A percentile compares a stretch with the other conserved stretches of the same genome.
Evolutionary conservation across 1,140 invertebrate genomes (phyloP).

Genomic region (Trichomalopsis sarcophagae): DNA sequence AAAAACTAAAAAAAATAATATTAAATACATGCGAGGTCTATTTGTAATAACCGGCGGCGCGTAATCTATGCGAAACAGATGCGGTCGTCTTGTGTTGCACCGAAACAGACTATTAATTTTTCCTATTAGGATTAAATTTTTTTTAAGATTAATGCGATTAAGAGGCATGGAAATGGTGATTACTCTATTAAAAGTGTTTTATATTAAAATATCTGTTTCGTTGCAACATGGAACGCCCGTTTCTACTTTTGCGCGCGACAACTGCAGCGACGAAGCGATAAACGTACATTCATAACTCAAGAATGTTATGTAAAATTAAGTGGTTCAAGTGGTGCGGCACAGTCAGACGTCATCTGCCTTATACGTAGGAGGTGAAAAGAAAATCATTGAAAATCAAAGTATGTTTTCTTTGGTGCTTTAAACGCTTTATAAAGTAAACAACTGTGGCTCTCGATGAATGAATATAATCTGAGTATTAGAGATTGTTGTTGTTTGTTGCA

Average conservation of each 20-base stretch:
- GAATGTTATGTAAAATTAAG: constrained; percentile 20
- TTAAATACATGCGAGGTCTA: constrained; percentile 21
- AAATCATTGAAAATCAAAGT: neutral
- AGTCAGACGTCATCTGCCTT: constrained; percentile 7
- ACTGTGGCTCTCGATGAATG: neutral
- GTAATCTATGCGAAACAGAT: constrained; percentile 15
- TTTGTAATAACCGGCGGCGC: constrained; percentile 39
- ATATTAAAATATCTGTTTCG: neutral
- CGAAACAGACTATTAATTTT: neutral
- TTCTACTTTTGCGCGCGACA: constrained; percentile 21
- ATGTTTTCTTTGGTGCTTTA: neutral
- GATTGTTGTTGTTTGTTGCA: neutral
- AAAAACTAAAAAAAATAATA: constrained; percentile 43
- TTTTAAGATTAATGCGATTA: neutral
- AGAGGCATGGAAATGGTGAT: neutral
- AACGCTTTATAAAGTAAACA: neutral
- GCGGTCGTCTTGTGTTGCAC: neutral
- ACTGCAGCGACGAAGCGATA: constrained; percentile 38
- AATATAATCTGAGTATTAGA: constrained; percentile 6
- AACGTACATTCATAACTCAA: neutral
- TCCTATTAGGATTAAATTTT: neutral
- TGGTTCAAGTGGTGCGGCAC: constrained; percentile 2
- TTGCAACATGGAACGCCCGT: neutral
- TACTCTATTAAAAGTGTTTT: neutral
- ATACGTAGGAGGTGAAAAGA: neutral